Conservation (phyloP, 2,888 invertebrate genomes). For the Punctoribates punctum region DNA sequence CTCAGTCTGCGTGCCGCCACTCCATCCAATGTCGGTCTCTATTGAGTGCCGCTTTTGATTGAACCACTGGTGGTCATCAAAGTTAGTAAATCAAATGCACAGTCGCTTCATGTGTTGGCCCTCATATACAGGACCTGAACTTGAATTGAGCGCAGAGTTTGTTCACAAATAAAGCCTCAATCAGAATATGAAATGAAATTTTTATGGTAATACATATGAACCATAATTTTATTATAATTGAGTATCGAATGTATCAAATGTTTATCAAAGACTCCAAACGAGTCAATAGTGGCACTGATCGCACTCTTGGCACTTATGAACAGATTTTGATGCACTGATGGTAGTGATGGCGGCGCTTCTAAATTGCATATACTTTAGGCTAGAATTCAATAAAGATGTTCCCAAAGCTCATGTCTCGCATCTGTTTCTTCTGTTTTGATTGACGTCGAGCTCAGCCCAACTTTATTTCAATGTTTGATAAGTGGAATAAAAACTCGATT, state of each 20-base stretch:
- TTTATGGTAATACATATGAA: constrained; percentile 2
- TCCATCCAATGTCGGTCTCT: background rate
- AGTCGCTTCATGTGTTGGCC: too few relatives aligned
- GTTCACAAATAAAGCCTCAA: too few relatives aligned
- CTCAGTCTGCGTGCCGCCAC: constrained; percentile 13
- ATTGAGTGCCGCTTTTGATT: background rate
- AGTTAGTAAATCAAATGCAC: constrained; percentile 14
- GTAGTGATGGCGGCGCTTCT: too few relatives aligned
- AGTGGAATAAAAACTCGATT: background rate
- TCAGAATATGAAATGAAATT: background rate
- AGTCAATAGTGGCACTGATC: too few relatives aligned
- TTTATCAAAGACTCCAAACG: too few relatives aligned
- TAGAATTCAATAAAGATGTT: constrained; percentile 11
- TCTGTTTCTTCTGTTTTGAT: background rate
- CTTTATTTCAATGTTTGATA: background rate
- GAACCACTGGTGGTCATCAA: constrained; percentile 16
- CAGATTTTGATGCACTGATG: background rate
- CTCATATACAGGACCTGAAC: too few relatives aligned
- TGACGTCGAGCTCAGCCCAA: background rate
- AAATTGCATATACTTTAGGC: constrained; percentile 6
- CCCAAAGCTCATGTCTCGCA: background rate
- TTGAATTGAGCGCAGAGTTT: too few relatives aligned
- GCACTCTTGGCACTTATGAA: background rate
- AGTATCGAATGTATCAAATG: constrained; percentile 13
- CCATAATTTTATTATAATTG: constrained; percentile 11